A percentile compares a stretch with the other conserved stretches of the same genome.
phyloP scores from a whole-genome alignment of 2,888 invertebrate species.

The Phaedon cochleariae region DNA sequence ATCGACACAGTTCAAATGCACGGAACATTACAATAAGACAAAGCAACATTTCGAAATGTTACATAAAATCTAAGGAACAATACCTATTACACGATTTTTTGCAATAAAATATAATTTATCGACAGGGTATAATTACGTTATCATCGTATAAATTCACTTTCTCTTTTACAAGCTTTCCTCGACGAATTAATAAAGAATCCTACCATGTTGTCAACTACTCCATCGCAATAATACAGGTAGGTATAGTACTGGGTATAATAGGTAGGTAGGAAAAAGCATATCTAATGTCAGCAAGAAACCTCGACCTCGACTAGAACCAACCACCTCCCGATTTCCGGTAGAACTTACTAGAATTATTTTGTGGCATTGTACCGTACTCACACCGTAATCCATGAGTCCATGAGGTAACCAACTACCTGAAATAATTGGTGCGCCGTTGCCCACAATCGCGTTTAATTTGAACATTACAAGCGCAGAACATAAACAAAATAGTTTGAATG shows the following conservation, averaged over 20 bases:
- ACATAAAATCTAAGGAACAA: not conserved
- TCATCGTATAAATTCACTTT: slow-evolving; percentile 12
- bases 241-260: no score
- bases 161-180: slow-evolving; percentile 2
- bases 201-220: slow-evolving; percentile 1
- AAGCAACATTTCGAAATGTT: not conserved
- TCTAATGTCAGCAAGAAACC: no score
- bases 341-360: not conserved
- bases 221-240: not conserved
- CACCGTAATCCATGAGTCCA: not conserved
- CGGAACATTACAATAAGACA: not conserved
- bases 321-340: slow-evolving; percentile 21
- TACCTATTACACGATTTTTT: not conserved
- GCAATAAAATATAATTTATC: no score
- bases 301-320: no score
- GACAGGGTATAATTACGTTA: not conserved
- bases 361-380: not conserved
- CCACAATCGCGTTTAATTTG: slow-evolving; percentile 4
- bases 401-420: slow-evolving; percentile 21
- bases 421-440: slow-evolving; percentile 23
- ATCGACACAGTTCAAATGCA: not conserved
- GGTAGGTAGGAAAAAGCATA: no score
- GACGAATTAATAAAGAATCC: not conserved
- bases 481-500: slow-evolving; percentile 10
- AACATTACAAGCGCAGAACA: not conserved